Evolutionary conservation across 64 coral and sea anemone genomes (phyloP).

Genomic region (Anthopleura sola): DNA sequence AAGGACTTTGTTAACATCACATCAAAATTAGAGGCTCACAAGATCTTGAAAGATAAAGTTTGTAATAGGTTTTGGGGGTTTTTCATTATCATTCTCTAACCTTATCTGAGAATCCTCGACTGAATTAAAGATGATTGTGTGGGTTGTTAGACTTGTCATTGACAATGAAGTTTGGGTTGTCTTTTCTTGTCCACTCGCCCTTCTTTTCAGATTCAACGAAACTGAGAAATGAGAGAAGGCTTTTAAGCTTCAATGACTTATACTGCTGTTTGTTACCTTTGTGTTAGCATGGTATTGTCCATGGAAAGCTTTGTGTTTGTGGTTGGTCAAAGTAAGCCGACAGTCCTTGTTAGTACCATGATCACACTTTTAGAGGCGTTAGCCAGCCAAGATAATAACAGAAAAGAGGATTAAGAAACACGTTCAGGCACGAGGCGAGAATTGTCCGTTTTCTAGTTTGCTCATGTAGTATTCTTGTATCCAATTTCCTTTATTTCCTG

Average conservation of each 20-base stretch:
- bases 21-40: not conserved
- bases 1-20: not conserved
- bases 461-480: not conserved
- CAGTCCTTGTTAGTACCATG: constrained; percentile 10
- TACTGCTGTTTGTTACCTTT: not conserved
- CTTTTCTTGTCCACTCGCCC: not conserved
- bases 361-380: constrained; percentile 6
- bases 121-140: not conserved
- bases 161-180: not conserved
- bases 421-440: not conserved
- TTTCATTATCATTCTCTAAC: constrained; percentile 1
- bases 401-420: not conserved
- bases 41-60: not conserved
- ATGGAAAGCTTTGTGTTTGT: not conserved
- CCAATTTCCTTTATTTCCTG: not conserved
- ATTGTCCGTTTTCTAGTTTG: not conserved
- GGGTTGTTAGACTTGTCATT: not conserved
- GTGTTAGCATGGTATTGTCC: not conserved
- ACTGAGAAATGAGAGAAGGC: not conserved
- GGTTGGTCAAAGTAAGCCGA: constrained; percentile 16
- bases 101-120: not conserved
- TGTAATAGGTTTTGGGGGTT: not conserved
- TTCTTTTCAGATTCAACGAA: not conserved
- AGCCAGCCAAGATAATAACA: not conserved
- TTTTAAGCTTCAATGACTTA: not conserved